Evolutionary conservation across 2,888 invertebrate genomes (phyloP).

Genomic region (Tinea trinotella): DNA sequence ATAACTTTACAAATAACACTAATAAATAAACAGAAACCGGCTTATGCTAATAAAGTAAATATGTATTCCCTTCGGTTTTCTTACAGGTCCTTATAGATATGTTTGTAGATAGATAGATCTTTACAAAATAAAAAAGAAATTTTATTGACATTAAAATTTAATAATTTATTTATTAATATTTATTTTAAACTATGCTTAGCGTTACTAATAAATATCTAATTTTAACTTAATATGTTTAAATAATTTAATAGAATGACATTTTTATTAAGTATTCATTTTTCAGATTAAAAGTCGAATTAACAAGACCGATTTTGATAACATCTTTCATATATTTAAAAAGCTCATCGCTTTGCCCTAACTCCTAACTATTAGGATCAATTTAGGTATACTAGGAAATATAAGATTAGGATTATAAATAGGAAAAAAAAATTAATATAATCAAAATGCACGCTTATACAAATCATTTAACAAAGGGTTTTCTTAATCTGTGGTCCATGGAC

Average conservation of each 20-base stretch:
- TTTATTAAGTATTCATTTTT: not conserved
- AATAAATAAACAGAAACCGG: no score
- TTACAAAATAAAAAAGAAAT: not conserved
- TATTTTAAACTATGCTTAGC: slow-evolving; percentile 24
- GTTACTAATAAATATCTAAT: slow-evolving; percentile 24
- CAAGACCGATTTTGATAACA: slow-evolving; percentile 32
- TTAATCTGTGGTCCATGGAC: no score
- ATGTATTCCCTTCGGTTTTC: not conserved
- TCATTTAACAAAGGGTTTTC: slow-evolving; percentile 10
- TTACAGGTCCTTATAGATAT: slow-evolving; percentile 18
- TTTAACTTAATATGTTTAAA: slow-evolving; percentile 2
- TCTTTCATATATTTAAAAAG: slow-evolving; percentile 38
- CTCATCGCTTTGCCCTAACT: slow-evolving; percentile 72
- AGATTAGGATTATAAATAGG: not conserved
- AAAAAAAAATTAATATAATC: no score
- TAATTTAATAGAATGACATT: no score
- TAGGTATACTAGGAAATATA: slow-evolving; percentile 13
- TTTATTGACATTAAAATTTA: not conserved
- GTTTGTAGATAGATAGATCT: slow-evolving; percentile 3
- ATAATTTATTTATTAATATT: not conserved
- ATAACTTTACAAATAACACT: no score
- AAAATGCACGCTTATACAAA: not conserved
- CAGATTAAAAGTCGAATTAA: slow-evolving; percentile 30
- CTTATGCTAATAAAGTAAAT: not conserved
- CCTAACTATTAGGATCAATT: slow-evolving; percentile 37